These are phyloP conservation scores for Hypolimnas misippus DNA, from an alignment of 2,888 invertebrate genomes.

Conservation along the genomic window DNA sequence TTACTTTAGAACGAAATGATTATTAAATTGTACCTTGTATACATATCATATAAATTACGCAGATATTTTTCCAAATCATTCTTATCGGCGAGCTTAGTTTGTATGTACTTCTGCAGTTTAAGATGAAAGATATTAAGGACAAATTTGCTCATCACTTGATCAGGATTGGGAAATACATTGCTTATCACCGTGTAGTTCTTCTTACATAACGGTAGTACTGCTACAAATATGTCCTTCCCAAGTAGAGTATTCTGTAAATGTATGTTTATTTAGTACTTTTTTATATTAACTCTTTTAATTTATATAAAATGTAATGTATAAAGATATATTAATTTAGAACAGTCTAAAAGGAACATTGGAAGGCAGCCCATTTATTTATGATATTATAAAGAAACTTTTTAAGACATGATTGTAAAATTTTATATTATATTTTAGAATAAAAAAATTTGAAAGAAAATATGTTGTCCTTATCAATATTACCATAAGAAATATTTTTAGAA, in stretches of 20 bases:
- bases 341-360: too few species aligned
- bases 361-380: too few species aligned
- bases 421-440: too few species aligned
- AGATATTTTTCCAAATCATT: conserved; percentile 95
- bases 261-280: conserved; percentile 7
- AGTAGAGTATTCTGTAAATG: conserved; percentile 89
- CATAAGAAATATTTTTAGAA: too few species aligned
- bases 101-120: conserved; percentile 93
- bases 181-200: conserved; percentile 93
- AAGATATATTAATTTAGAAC: too few species aligned
- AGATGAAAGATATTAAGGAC: conserved; percentile 97
- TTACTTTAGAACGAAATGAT: too few species aligned
- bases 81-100: conserved; percentile 91
- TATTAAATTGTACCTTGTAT: conserved; percentile 87
- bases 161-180: conserved; percentile 96
- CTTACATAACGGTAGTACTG: conserved; percentile 94
- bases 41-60: conserved; percentile 93
- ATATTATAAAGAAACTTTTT: too few species aligned
- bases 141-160: conserved; percentile 99
- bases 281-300: background rate
- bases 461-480: too few species aligned
- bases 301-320: too few species aligned
- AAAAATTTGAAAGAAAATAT: too few species aligned
- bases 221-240: conserved; percentile 95
- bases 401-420: too few species aligned